Evolutionary conservation across 2,113 vertebrate genomes (phyloP).

Genomic region (Aramus guarauna): DNA sequence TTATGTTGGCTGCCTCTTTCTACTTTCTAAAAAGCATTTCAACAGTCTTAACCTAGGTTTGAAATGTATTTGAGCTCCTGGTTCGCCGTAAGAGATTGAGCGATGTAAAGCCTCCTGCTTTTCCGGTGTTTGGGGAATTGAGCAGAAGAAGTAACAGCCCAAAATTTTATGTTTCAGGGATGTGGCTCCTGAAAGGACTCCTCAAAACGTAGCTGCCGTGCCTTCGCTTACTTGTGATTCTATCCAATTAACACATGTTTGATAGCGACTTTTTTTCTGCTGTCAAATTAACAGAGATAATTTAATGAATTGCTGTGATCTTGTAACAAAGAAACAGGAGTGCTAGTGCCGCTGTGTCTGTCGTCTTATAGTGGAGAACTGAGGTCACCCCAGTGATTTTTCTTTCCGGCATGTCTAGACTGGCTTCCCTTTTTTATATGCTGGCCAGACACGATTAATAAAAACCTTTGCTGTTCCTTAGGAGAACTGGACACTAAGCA

Average conservation of each 20-base stretch:
- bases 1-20: not conserved
- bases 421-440: constrained; percentile 33
- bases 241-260: not conserved
- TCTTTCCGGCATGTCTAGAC: constrained; percentile 54
- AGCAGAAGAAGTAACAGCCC: not conserved
- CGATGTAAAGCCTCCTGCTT: not conserved
- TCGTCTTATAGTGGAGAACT: constrained; percentile 16
- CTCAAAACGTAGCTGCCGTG: not conserved
- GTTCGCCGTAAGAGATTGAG: not conserved
- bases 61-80: not conserved
- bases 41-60: not conserved
- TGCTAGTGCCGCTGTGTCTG: not conserved
- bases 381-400: constrained; percentile 37
- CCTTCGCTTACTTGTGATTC: not conserved
- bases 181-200: not conserved
- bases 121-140: not conserved
- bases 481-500: constrained; percentile 26
- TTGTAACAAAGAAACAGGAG: not conserved
- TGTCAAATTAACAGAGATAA: not conserved
- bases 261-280: not conserved
- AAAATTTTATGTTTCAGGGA: not conserved
- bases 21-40: not conserved
- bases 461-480: constrained; percentile 28
- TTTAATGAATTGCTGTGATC: not conserved
- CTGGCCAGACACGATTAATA: constrained; percentile 20